Percentiles rank a stretch among this genome's conserved stretches.
These are phyloP conservation scores for Gallinago paraguaiae DNA, from an alignment of 2,113 vertebrate species.

Conservation along the genomic window DNA sequence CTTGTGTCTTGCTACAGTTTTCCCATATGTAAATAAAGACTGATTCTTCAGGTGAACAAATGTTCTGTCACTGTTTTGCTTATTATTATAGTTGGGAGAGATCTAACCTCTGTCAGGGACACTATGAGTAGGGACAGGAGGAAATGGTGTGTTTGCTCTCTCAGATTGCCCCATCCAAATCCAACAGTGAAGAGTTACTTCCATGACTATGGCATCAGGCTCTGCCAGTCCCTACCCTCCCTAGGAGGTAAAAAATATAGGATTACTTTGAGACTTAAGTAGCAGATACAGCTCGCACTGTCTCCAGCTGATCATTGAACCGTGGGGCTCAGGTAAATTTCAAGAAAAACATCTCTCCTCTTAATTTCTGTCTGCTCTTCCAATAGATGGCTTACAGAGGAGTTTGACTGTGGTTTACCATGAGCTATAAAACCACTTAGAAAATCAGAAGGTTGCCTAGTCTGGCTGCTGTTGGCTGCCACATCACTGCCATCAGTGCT, in stretches of 20 bases:
- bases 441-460: background rate
- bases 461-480: background rate
- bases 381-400: rapidly evolving
- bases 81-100: background rate
- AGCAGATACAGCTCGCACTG: background rate
- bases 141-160: background rate
- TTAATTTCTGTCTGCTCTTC: background rate
- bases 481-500: background rate
- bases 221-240: background rate
- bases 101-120: background rate
- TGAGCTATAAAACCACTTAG: background rate
- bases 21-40: background rate
- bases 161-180: background rate
- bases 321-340: background rate
- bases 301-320: background rate
- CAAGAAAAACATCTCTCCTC: background rate
- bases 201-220: background rate
- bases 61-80: background rate
- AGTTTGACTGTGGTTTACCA: background rate
- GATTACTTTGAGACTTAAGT: background rate
- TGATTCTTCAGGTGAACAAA: background rate
- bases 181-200: background rate
- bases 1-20: background rate
- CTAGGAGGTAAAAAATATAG: background rate
- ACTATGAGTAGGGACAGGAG: background rate